A percentile compares a stretch with the other conserved stretches of the same genome.
Conservation (phyloP, 2,797 vertebrate genomes). For the Lepilemur ruficaudatus region DNA sequence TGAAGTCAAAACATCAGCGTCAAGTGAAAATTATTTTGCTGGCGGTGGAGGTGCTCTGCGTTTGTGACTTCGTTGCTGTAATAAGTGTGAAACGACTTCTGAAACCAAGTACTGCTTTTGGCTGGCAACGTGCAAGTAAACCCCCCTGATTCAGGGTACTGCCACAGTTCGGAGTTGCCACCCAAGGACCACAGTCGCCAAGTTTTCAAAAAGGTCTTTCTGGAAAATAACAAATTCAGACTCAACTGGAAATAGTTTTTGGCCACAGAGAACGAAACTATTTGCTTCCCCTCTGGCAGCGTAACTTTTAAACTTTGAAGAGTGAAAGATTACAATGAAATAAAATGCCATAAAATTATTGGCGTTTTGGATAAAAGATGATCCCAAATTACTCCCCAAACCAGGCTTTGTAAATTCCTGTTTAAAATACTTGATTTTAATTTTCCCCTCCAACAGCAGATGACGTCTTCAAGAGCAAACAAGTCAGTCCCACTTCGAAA, state of each 20-base stretch:
- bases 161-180: neutral
- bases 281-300: neutral
- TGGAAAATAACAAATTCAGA: neutral
- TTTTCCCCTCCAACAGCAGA: neutral
- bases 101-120: neutral
- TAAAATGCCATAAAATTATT: neutral
- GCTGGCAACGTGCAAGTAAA: neutral
- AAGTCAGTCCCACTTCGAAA: neutral
- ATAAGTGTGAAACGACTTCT: neutral
- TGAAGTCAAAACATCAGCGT: constrained; percentile 78
- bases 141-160: neutral
- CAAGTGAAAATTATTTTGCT: constrained; percentile 47
- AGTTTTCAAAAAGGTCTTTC: neutral
- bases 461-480: neutral
- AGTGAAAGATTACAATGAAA: neutral
- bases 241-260: neutral
- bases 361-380: neutral
- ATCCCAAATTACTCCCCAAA: neutral
- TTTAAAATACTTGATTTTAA: neutral
- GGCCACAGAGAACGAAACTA: neutral
- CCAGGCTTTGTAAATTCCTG: neutral
- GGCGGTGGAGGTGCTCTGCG: neutral
- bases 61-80: rapidly evolving
- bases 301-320: neutral
- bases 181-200: neutral